These are phyloP conservation scores for Diadegma fenestrale DNA, from an alignment of 2,888 invertebrate genomes.

Conservation along the genomic window DNA sequence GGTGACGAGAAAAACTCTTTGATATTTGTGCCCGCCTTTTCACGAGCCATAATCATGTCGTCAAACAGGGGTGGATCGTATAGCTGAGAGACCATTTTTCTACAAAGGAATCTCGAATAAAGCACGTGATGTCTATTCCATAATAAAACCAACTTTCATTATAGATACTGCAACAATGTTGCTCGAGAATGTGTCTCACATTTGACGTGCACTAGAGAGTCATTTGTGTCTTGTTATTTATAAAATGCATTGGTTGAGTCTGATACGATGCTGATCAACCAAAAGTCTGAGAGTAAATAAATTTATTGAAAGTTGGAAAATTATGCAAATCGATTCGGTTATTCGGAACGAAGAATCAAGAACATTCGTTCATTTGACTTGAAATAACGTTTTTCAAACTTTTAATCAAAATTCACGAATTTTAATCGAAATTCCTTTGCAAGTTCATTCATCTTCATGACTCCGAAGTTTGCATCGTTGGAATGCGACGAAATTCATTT, in stretches of 20 bases:
- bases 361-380: no score
- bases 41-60: conserved; percentile 37
- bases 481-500: no score
- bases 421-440: no score
- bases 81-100: conserved; percentile 23
- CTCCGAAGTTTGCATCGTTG: no score
- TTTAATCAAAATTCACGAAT: no score
- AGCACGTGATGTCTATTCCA: neutral
- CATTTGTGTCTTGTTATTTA: neutral
- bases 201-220: no score
- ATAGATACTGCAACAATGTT: neutral
- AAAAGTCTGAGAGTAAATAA: neutral
- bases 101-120: conserved; percentile 29
- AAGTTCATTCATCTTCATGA: no score
- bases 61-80: conserved; percentile 7
- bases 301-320: neutral
- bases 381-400: no score
- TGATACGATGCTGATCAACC: neutral
- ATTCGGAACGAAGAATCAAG: no score
- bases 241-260: neutral
- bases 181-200: neutral
- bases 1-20: conserved; percentile 53
- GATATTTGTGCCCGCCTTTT: conserved; percentile 46
- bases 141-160: conserved; percentile 12
- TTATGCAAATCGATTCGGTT: neutral